Conservation (phyloP, 2,888 invertebrate species). For the Drosophila ustulata region DNA sequence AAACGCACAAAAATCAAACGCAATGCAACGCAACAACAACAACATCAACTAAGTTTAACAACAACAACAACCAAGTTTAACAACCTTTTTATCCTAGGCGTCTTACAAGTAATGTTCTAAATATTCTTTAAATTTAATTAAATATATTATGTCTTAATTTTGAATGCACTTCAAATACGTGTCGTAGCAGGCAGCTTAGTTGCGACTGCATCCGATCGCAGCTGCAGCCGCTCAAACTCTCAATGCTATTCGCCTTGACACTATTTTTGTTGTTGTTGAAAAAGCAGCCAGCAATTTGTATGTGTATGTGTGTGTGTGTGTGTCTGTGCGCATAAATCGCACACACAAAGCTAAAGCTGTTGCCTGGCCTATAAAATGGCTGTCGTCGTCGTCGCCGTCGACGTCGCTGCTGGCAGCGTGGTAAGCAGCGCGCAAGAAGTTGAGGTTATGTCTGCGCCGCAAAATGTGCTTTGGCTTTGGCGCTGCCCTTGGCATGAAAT, state of each 20-base stretch:
- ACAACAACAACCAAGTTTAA: background rate
- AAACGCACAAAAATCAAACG: conserved; percentile 50
- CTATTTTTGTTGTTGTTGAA: conserved; percentile 42
- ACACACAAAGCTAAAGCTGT: conserved; percentile 61
- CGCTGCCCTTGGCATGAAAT: conserved; percentile 72
- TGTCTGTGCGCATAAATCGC: conserved; percentile 52
- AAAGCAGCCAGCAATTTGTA: conserved; percentile 24
- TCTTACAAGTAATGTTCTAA: conserved; percentile 18
- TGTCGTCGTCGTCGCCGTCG: conserved; percentile 39
- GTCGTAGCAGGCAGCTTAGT: background rate
- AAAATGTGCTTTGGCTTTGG: conserved; percentile 70
- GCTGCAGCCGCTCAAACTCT: conserved; percentile 10
- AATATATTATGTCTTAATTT: background rate
- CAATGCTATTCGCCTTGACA: conserved; percentile 59
- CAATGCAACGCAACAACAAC: conserved; percentile 28
- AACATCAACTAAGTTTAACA: background rate
- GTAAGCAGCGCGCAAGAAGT: conserved; percentile 79
- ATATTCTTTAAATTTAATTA: background rate
- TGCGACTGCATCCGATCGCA: conserved; percentile 12
- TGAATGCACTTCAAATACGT: background rate
- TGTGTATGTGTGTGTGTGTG: conserved; percentile 6
- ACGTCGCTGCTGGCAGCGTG: conserved; percentile 70
- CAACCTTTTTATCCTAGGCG: conserved; percentile 6
- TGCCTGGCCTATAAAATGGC: conserved; percentile 80
- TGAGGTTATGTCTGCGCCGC: conserved; percentile 80